These are phyloP conservation scores for Microcebus griseorufus DNA, from an alignment of 2,113 vertebrate genomes.

Conservation along the genomic window DNA sequence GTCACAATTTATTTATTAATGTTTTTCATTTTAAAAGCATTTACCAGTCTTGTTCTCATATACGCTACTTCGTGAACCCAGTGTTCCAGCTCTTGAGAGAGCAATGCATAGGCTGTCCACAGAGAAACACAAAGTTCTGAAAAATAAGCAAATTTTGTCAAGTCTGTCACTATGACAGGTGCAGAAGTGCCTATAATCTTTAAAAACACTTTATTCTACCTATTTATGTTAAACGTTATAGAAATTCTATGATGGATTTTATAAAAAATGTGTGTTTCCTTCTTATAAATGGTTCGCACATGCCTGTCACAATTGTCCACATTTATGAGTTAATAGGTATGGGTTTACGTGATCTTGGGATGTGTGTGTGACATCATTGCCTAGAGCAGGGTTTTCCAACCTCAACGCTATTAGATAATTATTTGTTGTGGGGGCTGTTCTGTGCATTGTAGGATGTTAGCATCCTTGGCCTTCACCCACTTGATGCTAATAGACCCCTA, in stretches of 20 bases:
- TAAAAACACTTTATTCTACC: background rate
- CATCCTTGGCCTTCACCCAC: background rate
- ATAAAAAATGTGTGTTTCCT: background rate
- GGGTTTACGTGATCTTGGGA: background rate
- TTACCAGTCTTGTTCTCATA: background rate
- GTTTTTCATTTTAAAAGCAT: background rate
- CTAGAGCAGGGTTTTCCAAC: background rate
- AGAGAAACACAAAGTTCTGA: background rate
- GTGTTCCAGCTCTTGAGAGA: background rate
- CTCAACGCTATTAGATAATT: background rate
- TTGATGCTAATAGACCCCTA: background rate
- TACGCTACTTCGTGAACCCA: background rate
- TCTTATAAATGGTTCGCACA: constrained; percentile 23
- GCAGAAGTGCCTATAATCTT: background rate
- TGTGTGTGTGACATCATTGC: background rate
- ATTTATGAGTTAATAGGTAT: background rate
- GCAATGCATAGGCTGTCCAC: background rate
- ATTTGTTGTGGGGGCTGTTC: background rate
- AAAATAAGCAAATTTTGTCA: background rate
- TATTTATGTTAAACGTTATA: background rate
- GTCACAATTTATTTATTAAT: background rate
- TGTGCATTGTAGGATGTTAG: background rate
- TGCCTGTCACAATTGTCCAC: background rate
- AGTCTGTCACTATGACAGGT: background rate
- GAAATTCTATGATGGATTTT: background rate